Evolutionary conservation across 1,140 invertebrate genomes (phyloP), one percentile per base, ranked within the genome.

Genomic region (Dreissena polymorpha): DNA sequence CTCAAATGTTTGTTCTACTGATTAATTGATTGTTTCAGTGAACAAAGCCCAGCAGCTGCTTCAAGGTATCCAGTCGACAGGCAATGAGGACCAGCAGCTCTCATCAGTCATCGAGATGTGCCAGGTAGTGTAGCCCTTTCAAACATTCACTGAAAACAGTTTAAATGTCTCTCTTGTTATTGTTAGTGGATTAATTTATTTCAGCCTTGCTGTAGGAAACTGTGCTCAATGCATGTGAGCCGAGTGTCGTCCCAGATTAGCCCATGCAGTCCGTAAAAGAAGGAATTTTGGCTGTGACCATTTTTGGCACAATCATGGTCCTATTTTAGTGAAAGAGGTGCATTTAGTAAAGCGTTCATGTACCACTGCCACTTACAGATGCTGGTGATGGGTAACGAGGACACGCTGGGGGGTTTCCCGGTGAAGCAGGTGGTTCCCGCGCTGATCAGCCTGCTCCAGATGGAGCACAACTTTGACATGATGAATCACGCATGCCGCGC

Each of bases 401-500:
- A 99, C 91, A 99, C 98, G 0, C 94, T 99, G 14, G 97, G 98
- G 39, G 98, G 98, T 25, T 99, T 99, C 93, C 98, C 98, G 0
- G 97, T 99, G 0, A 98, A 99, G 89, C 98, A 99, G 93, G 98
- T 99, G 16, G 98, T 99, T 16, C 98, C 98, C 12, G 97, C 97
- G 3, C 95, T 99, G 3, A 91, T 93, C 39, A 88, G 86, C 10
- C 87, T 94, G 2, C 88, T 94, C 68, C 93, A 93, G 72, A 93
- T 93, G 92, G 94, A 93, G 90, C 98, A 99, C 92, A 99, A 99
- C 94, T 99, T 99, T 94, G 99, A 99, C 93, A 99, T 99, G 94
- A 99, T 99, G 98, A 99, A 99, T 91, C 98, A 99, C 93, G 98
- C 98, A 0, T 99, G 98, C 93, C 96, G 99, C 67, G 98, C 98